Percentiles rank a stretch among this genome's conserved stretches.
These are phyloP conservation scores for Sipha maydis DNA, from an alignment of 2,888 invertebrate genomes.

Conservation along the genomic window DNA sequence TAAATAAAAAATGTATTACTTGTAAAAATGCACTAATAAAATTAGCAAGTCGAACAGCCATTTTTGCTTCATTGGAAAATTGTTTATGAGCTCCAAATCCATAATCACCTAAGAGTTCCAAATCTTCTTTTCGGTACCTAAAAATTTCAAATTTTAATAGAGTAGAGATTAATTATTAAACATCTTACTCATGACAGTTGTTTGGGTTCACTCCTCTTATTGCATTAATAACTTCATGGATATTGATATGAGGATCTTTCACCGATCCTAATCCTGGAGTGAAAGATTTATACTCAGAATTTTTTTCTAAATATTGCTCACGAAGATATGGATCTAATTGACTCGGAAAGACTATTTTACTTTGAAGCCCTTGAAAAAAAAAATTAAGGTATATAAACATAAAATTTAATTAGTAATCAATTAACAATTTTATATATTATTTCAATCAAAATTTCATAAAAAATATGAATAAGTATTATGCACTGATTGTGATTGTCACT, in stretches of 20 bases:
- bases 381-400: background rate
- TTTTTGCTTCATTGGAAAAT: constrained; percentile 94
- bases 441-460: no score
- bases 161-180: background rate
- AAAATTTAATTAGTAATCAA: no score
- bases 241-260: constrained; percentile 76
- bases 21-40: constrained; percentile 95
- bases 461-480: no score
- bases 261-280: constrained; percentile 74
- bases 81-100: constrained; percentile 87
- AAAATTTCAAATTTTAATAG: constrained; percentile 49
- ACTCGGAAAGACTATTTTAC: constrained; percentile 85
- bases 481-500: no score
- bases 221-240: constrained; percentile 81
- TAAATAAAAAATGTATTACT: constrained; percentile 68
- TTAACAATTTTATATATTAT: no score
- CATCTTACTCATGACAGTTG: constrained; percentile 73
- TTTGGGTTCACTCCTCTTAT: constrained; percentile 76
- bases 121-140: constrained; percentile 79
- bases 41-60: constrained; percentile 94
- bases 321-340: constrained; percentile 77
- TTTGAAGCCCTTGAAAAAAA: constrained; percentile 79
- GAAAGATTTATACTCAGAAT: constrained; percentile 77
- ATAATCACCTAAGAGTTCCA: constrained; percentile 86
- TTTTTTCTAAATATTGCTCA: constrained; percentile 78